phyloP scores from a whole-genome alignment of 2,888 invertebrate genomes.

The Drosophila kuntzei region DNA sequence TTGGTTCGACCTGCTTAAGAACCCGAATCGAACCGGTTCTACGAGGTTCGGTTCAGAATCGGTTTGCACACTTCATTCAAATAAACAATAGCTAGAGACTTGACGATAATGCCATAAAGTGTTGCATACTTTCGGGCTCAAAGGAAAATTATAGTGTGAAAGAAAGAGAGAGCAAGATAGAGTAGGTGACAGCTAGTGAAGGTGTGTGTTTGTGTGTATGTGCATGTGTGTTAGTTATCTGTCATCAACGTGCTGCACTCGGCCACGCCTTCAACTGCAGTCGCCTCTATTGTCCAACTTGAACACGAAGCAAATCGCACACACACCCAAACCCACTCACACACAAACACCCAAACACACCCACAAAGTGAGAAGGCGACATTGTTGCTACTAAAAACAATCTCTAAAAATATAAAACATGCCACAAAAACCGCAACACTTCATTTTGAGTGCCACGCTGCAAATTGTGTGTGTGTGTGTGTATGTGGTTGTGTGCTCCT shows the following conservation, averaged over 20 bases:
- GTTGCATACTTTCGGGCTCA: no score
- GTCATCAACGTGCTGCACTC: conserved; percentile 58
- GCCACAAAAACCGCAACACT: conserved; percentile 74
- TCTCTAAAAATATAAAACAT: conserved; percentile 77
- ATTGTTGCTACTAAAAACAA: conserved; percentile 62
- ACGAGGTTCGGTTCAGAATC: no score
- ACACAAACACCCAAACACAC: conserved; percentile 44
- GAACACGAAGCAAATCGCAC: conserved; percentile 23
- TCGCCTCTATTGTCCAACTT: conserved; percentile 35
- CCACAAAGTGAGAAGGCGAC: conserved; percentile 19
- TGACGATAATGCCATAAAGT: no score
- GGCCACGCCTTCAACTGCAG: conserved; percentile 1
- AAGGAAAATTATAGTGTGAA: no score
- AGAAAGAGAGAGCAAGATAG: no score
- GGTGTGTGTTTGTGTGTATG: conserved; percentile 9
- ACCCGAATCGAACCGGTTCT: no score
- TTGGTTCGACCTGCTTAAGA: no score
- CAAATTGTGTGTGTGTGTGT: conserved; percentile 63
- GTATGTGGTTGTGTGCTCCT: no score
- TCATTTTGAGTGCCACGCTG: conserved; percentile 73
- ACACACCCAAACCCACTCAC: no score
- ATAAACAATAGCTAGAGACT: no score
- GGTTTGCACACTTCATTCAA: no score
- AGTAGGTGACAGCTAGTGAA: no score
- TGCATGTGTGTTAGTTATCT: conserved; percentile 70